Conservation (phyloP, 2,797 vertebrate species). For the Xenentodon cancila region DNA sequence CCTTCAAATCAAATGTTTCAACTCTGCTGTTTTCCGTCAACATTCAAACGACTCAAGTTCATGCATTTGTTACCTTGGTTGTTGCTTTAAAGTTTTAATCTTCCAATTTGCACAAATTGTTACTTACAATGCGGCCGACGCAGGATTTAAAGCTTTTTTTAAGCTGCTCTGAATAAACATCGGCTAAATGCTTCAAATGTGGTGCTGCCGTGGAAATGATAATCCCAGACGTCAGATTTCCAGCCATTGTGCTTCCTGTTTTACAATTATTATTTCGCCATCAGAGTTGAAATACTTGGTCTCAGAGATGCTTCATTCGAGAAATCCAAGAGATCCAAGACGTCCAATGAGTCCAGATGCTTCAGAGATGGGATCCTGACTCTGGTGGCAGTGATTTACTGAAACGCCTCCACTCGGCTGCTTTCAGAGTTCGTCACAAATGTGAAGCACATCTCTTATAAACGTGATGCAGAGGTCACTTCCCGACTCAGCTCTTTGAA, state of each 20-base stretch:
- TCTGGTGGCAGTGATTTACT: not conserved
- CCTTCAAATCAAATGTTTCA: no score
- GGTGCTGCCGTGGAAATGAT: constrained; percentile 12
- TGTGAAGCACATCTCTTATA: no score
- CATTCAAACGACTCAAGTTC: not conserved
- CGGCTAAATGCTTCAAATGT: constrained; percentile 32
- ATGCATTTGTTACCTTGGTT: not conserved
- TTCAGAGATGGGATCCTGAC: not conserved
- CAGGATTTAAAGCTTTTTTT: constrained; percentile 49
- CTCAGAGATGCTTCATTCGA: no score
- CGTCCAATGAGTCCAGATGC: no score
- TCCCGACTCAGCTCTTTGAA: no score
- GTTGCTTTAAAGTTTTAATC: constrained; percentile 23
- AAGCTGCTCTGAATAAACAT: constrained; percentile 41
- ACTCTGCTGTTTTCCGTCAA: not conserved
- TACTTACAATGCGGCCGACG: constrained; percentile 28
- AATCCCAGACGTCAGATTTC: constrained; percentile 20
- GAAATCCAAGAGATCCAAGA: no score
- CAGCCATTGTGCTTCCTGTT: not conserved
- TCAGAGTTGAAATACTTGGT: no score
- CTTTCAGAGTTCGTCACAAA: no score
- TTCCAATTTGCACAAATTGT: constrained; percentile 25
- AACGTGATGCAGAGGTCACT: no score
- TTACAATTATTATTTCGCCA: not conserved
- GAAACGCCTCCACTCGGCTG: not conserved